phyloP scores from a whole-genome alignment of 2,113 vertebrate species.

The Psephotus haematonotus region DNA sequence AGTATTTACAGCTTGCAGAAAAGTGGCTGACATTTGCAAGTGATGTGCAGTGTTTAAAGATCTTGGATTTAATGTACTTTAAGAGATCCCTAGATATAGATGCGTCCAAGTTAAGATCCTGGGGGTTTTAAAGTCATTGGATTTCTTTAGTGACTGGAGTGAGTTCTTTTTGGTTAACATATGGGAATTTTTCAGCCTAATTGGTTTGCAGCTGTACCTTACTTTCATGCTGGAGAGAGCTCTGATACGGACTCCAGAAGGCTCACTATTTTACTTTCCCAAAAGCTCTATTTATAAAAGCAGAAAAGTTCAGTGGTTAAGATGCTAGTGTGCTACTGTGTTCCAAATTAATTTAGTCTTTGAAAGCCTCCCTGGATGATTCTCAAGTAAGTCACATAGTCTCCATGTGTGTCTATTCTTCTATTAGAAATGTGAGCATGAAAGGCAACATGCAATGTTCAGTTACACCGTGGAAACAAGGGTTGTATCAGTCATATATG shows the following conservation, averaged over 20 bases:
- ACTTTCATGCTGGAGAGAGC: background rate
- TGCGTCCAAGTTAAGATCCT: background rate
- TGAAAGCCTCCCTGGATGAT: background rate
- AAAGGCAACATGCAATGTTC: background rate
- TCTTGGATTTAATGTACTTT: background rate
- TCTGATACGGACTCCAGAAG: background rate
- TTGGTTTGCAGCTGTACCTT: slow-evolving; percentile 15
- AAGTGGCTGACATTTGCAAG: slow-evolving; percentile 15
- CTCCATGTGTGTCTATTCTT: background rate
- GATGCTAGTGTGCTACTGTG: background rate
- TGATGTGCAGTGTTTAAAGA: background rate
- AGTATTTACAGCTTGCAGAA: slow-evolving; percentile 22
- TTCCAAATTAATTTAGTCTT: background rate
- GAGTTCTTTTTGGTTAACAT: background rate
- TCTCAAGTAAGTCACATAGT: background rate
- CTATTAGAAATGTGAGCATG: background rate
- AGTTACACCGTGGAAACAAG: background rate
- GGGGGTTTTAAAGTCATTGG: background rate
- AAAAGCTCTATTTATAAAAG: background rate
- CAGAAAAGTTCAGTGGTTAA: background rate
- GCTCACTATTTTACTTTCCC: background rate
- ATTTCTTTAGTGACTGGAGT: background rate
- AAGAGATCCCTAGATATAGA: slow-evolving; percentile 19
- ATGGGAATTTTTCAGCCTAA: slow-evolving; percentile 32
- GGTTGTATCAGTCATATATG: background rate